phyloP scores from a whole-genome alignment of 2,888 invertebrate species.

The Yponomeuta evonymella region DNA sequence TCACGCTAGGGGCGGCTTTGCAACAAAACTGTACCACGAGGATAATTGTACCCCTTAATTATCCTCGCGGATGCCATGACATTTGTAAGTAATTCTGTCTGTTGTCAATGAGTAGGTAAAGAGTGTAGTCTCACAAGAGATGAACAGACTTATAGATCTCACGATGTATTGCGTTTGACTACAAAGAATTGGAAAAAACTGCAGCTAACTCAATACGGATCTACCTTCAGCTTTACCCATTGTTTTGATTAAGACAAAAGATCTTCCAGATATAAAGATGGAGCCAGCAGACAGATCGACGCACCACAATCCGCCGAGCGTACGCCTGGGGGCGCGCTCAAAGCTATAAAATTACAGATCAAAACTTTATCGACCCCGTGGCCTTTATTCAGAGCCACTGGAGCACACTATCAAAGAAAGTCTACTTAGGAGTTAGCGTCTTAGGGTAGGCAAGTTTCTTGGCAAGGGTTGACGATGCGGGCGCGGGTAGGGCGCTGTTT shows the following conservation, averaged over 20 bases:
- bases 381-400: constrained; percentile 68
- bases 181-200: no score
- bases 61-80: no score
- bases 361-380: constrained; percentile 71
- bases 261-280: constrained; percentile 14
- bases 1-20: no score
- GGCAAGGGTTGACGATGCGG: constrained; percentile 70
- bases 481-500: constrained; percentile 59
- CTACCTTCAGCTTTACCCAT: constrained; percentile 19
- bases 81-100: no score
- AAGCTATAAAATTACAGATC: constrained; percentile 76
- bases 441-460: constrained; percentile 69
- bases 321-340: constrained; percentile 59
- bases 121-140: no score
- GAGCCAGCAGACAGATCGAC: constrained; percentile 41
- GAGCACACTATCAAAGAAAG: constrained; percentile 75
- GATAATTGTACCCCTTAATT: no score
- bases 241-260: neutral
- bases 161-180: no score
- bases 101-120: no score
- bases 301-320: constrained; percentile 57
- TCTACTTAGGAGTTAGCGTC: constrained; percentile 72
- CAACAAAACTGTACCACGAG: no score
- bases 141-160: no score
- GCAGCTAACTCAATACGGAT: no score